Evolutionary conservation across 2,888 invertebrate species (phyloP).

Genomic region (Gisinianus flammeolus): DNA sequence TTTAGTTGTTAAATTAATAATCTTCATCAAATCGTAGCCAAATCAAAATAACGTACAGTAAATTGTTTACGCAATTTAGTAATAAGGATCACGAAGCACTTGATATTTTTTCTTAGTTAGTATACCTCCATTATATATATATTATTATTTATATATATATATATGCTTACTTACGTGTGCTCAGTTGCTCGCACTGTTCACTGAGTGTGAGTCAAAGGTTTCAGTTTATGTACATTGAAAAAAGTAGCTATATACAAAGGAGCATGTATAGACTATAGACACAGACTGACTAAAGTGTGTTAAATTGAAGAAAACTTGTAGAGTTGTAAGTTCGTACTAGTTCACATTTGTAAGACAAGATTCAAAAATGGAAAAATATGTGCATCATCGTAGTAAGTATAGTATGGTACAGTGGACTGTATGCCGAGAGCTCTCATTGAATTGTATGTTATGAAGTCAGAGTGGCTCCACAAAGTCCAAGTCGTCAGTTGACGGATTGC

Average conservation of each 20-base stretch:
- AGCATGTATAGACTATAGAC: neutral
- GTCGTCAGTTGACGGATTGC: neutral
- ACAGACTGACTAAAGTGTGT: constrained; percentile 10
- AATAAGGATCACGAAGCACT: neutral
- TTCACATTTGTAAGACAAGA: constrained; percentile 8
- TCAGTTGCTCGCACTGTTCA: neutral
- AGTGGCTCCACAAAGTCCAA: neutral
- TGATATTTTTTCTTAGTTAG: neutral
- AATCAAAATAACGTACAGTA: neutral
- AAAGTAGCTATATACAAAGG: neutral
- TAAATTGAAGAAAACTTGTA: constrained; percentile 16
- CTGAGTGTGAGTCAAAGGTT: neutral
- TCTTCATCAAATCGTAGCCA: neutral
- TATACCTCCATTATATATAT: neutral
- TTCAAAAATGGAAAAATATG: neutral
- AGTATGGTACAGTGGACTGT: neutral
- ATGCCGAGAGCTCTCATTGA: too few species aligned
- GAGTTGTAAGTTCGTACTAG: constrained; percentile 3
- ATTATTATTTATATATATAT: neutral
- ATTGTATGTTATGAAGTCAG: constrained; percentile 16
- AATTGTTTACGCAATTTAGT: neutral
- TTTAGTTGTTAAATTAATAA: too few species aligned
- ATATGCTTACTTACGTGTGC: neutral
- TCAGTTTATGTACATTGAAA: neutral
- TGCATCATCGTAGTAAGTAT: neutral